phyloP scores from a whole-genome alignment of 2,113 vertebrate species.

The Lamprotornis superbus region DNA sequence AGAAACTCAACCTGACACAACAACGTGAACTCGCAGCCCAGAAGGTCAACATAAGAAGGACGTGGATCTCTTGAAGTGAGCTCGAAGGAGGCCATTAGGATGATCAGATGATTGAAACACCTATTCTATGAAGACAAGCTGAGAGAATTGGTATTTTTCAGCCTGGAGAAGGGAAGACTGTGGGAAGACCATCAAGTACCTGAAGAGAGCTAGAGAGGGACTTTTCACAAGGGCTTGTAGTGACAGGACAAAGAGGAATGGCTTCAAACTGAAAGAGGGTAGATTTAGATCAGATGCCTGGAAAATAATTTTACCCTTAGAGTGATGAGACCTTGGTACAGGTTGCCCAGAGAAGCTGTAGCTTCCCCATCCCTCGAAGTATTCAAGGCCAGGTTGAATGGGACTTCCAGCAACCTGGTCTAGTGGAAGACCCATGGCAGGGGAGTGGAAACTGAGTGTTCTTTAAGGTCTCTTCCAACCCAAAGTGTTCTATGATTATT shows the following conservation, averaged over 20 bases:
- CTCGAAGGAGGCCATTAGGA: not conserved
- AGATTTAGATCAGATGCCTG: not conserved
- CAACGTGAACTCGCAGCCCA: fast-evolving
- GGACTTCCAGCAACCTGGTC: not conserved
- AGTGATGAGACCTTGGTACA: not conserved
- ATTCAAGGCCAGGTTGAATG: not conserved
- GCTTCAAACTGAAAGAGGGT: not conserved
- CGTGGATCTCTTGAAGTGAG: fast-evolving
- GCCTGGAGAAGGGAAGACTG: not conserved
- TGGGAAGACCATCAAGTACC: not conserved
- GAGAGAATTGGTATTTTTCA: not conserved
- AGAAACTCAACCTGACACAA: not conserved
- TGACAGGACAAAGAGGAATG: not conserved
- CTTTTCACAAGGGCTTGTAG: not conserved
- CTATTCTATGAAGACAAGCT: not conserved
- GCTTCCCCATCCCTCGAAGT: not conserved
- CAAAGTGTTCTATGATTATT: not conserved
- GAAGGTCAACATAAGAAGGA: not conserved
- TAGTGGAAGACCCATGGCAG: no score
- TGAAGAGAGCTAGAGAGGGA: not conserved
- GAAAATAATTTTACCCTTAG: not conserved
- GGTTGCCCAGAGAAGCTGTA: not conserved
- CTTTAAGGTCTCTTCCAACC: not conserved
- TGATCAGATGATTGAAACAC: not conserved
- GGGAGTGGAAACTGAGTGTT: fast-evolving